Percentiles rank a stretch among this genome's conserved stretches.
Conservation (phyloP, 2,797 vertebrate species). For the Cuculus canorus region DNA sequence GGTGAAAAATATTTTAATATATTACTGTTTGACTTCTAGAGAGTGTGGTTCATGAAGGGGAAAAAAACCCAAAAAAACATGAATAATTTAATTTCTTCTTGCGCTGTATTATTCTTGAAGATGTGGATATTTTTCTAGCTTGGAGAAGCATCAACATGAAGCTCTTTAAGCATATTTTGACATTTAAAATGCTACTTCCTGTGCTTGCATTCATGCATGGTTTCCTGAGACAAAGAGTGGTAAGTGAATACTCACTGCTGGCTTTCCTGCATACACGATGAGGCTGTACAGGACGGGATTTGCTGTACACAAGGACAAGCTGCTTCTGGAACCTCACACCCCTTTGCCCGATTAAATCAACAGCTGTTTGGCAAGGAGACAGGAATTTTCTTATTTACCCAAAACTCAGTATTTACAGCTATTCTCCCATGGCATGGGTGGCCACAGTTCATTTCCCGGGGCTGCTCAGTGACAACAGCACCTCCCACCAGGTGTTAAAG, state of each 20-base stretch:
- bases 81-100: conserved; percentile 14
- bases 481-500: background rate
- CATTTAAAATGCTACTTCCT: conserved; percentile 29
- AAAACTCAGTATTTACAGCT: background rate
- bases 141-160: background rate
- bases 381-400: background rate
- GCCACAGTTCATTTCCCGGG: background rate
- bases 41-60: background rate
- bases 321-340: background rate
- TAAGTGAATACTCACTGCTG: background rate
- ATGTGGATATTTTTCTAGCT: background rate
- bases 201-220: background rate
- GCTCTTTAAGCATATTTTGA: conserved; percentile 11
- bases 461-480: background rate
- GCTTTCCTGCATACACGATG: background rate
- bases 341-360: background rate
- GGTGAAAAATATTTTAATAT: conserved; percentile 5
- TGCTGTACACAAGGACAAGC: background rate
- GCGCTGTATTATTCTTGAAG: background rate
- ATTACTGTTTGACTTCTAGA: background rate
- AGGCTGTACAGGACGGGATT: background rate
- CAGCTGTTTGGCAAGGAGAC: conserved; percentile 32
- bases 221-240: conserved; percentile 17
- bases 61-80: background rate
- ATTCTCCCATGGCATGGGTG: background rate